phyloP scores from a whole-genome alignment of 2,113 vertebrate genomes.

The Oreotrochilus melanogaster region DNA sequence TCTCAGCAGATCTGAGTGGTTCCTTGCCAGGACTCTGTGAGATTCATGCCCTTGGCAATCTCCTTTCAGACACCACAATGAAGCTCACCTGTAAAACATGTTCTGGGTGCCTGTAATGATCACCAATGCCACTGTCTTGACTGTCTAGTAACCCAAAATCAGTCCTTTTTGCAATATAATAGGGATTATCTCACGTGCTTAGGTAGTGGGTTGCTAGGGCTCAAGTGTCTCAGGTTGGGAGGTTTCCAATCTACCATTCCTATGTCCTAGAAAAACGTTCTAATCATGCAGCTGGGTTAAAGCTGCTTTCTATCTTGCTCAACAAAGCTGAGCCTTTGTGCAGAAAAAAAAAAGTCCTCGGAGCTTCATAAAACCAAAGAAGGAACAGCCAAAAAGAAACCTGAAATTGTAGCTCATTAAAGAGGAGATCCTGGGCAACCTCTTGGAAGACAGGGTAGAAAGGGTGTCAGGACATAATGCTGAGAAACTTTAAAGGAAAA shows the following conservation, averaged over 20 bases:
- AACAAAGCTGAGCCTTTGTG: background rate
- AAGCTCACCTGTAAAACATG: background rate
- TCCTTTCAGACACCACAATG: background rate
- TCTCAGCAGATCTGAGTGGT: background rate
- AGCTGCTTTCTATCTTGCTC: background rate
- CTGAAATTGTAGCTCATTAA: background rate
- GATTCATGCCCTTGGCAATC: background rate
- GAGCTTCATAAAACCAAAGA: background rate
- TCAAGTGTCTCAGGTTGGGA: constrained; percentile 9
- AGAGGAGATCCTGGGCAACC: background rate
- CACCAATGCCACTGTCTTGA: background rate
- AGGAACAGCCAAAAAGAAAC: background rate
- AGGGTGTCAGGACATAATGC: background rate
- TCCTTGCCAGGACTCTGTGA: background rate
- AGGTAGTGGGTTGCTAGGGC: background rate
- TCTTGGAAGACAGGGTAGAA: background rate
- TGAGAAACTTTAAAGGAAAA: background rate
- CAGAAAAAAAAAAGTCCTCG: background rate
- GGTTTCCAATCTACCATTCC: constrained; percentile 28
- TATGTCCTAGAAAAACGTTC: constrained; percentile 29
- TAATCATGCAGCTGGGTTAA: constrained; percentile 10
- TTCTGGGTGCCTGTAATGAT: background rate
- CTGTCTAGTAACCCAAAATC: background rate
- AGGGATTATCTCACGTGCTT: background rate
- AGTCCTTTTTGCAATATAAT: background rate